Percentiles rank a stretch among this genome's conserved stretches.
These are phyloP conservation scores for Trypoxylus dichotomus DNA, from an alignment of 1,140 invertebrate species.

Conservation along the genomic window DNA sequence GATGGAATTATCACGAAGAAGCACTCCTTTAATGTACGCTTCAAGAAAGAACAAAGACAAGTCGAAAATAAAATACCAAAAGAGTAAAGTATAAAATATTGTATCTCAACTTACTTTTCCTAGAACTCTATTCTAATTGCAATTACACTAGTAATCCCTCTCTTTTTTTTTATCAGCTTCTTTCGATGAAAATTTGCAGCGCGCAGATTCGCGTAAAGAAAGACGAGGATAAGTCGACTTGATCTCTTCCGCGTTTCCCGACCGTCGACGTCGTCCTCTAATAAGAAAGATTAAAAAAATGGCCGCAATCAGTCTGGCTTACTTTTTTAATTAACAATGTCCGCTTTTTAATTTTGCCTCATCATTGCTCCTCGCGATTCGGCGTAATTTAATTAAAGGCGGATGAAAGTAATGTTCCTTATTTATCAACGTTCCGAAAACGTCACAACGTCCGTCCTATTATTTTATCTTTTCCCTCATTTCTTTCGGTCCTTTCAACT, in stretches of 20 bases:
- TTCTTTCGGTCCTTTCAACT: not conserved
- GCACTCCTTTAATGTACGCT: too few relatives aligned
- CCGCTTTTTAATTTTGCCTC: slow-evolving; percentile 28
- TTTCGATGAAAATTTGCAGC: too few relatives aligned
- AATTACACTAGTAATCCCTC: too few relatives aligned
- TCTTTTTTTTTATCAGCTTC: too few relatives aligned
- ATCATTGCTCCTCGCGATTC: not conserved
- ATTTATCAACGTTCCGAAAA: slow-evolving; percentile 13
- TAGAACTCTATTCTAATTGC: too few relatives aligned
- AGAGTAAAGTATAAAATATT: too few relatives aligned
- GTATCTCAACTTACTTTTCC: too few relatives aligned
- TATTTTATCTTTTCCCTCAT: not conserved
- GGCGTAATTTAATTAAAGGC: slow-evolving; percentile 22
- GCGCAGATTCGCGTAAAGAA: too few relatives aligned
- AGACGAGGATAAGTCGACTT: not conserved
- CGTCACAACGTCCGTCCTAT: not conserved
- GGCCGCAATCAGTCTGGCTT: slow-evolving; percentile 24
- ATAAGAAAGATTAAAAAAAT: not conserved
- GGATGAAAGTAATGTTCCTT: slow-evolving; percentile 23
- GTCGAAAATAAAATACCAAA: too few relatives aligned
- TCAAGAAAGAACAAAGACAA: too few relatives aligned
- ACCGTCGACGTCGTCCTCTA: not conserved
- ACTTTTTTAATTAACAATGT: slow-evolving; percentile 30
- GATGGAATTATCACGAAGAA: too few relatives aligned
- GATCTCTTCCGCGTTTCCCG: not conserved